Base-by-base conservation (phyloP, 2,888 invertebrate species). In the Ametastegia equiseti region DNA sequence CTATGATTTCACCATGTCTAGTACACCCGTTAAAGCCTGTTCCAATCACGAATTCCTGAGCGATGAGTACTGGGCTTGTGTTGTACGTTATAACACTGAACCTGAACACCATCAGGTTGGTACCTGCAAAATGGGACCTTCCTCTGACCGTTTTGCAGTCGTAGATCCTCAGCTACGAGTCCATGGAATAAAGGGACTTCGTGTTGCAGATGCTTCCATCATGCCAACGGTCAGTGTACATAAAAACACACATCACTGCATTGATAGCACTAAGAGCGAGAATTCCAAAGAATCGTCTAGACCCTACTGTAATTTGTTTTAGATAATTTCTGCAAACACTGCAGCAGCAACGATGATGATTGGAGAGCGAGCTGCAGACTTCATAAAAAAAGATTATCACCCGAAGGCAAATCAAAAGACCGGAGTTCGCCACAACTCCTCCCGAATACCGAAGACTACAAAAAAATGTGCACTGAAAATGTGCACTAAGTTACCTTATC, bases 41-140 rank as follows among this genome's bases (percentile, higher is more conserved):
- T 83, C 85, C 7, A n/a, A 81, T 1, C 71, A 83, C 67, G 75
- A 83, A 78, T 85, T 81, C 7, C 79, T 82, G 13, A 92, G 93
- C 0, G 96, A 97, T 86, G 94, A 94, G 23, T 97, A 94, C 92
- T 96, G 97, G 94, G 93, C 93, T 79, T 97, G 97, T 87, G 94
- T 95, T 0, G 94, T 96, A 0, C 93, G 92, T 82, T 93, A 93
- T 65, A 92, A 95, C 81, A 96, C 97, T 9, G 0, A 95, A 96
- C 0, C 95, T 96, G 0, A 96, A 97, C 91, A 97, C 97, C 97
- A 97, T 89, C 97, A 97, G 90, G 94, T 94, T 0, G 97, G 97
- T 13, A 94, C 96, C 0, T 96, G 95, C 88, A 96, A 96, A 92
- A 97, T 97, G 96, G 97, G 97, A 0, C 95, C 96, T 0, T 86